These are phyloP conservation scores for Prinia subflava DNA, from an alignment of 2,113 vertebrate genomes.

Conservation along the genomic window DNA sequence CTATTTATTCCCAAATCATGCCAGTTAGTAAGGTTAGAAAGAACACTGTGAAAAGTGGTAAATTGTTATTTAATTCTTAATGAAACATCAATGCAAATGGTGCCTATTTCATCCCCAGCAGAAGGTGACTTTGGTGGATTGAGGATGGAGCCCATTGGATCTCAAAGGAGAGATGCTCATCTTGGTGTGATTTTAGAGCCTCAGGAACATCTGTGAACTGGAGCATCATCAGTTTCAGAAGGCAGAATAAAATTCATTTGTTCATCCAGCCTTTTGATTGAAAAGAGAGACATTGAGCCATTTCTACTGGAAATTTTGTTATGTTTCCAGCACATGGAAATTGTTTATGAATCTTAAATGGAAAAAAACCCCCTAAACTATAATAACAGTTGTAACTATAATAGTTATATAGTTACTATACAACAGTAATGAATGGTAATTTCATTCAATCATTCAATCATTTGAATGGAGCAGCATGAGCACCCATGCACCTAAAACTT, in stretches of 20 bases:
- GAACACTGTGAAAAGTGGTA: neutral
- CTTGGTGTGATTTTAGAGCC: neutral
- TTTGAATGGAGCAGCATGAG: neutral
- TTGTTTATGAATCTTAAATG: neutral
- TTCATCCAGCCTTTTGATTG: neutral
- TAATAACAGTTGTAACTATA: neutral
- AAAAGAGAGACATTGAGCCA: neutral
- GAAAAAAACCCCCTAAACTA: neutral
- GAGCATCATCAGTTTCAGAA: neutral
- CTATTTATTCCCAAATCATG: neutral
- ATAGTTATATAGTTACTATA: neutral
- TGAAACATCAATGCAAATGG: neutral
- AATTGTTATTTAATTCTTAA: neutral
- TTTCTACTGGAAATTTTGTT: neutral
- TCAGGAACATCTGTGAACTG: neutral
- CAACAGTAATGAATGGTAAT: neutral
- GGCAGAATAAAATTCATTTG: accelerated
- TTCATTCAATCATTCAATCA: neutral
- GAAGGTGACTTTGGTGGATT: neutral
- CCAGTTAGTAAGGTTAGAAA: neutral
- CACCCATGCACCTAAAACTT: neutral
- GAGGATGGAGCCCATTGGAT: neutral
- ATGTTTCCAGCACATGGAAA: neutral
- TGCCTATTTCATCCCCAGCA: neutral
- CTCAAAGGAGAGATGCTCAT: neutral